Conservation (phyloP, 2,797 vertebrate species). For the Microctenopoma lineatum region DNA sequence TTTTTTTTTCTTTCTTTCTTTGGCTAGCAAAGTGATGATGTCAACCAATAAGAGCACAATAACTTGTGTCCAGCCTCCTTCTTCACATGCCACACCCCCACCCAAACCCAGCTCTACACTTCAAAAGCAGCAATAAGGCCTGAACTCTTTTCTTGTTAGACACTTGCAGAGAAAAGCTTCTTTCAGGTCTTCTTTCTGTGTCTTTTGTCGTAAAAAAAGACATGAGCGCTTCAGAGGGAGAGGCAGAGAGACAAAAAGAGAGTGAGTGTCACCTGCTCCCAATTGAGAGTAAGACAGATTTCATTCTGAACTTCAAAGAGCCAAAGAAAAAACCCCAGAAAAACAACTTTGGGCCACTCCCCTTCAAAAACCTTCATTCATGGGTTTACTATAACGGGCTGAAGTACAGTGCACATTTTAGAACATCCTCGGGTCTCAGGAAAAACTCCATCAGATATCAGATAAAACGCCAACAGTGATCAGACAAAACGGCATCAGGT, state of each 20-base stretch:
- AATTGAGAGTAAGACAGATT: constrained; percentile 45
- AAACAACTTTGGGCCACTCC: constrained; percentile 35
- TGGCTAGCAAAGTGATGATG: constrained; percentile 9
- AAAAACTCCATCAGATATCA: too few species aligned
- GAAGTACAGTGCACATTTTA: too few species aligned
- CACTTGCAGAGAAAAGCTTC: constrained; percentile 38
- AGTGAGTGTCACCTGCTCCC: constrained; percentile 53
- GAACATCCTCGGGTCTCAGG: too few species aligned
- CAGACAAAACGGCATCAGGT: too few species aligned
- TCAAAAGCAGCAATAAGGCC: constrained; percentile 48
- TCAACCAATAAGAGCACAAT: constrained; percentile 26
- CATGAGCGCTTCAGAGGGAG: constrained; percentile 23
- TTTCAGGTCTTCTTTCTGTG: constrained; percentile 45
- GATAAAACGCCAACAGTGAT: too few species aligned
- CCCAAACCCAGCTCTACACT: neutral
- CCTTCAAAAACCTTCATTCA: constrained; percentile 62
- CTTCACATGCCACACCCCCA: neutral
- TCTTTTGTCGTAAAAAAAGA: constrained; percentile 23
- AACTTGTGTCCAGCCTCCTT: constrained; percentile 12
- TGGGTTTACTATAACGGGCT: constrained; percentile 23
- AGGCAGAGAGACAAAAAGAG: neutral
- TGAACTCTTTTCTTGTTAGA: constrained; percentile 40
- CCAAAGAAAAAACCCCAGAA: constrained; percentile 30
- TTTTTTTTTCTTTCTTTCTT: constrained; percentile 2
- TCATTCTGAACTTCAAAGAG: constrained; percentile 63